A percentile compares a stretch with the other conserved stretches of the same genome.
phyloP scores from a whole-genome alignment of 2,113 vertebrate genomes.

The Apus apus region DNA sequence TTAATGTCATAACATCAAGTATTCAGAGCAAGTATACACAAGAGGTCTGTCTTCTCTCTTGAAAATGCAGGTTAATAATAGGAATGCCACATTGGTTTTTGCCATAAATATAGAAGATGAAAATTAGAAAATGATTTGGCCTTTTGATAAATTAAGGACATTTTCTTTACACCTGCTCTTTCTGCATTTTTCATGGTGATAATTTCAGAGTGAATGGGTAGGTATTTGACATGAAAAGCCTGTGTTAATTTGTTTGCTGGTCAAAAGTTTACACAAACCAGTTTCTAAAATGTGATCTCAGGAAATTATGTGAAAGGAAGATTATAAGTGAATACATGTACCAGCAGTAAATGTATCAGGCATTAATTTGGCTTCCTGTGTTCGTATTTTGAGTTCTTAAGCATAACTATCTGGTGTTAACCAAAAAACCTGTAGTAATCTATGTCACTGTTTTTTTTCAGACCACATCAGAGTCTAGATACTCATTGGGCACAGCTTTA shows the following conservation, averaged over 20 bases:
- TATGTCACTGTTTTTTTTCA: background rate
- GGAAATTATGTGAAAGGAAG: background rate
- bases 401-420: background rate
- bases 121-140: constrained; percentile 14
- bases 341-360: background rate
- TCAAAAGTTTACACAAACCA: background rate
- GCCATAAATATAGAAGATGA: background rate
- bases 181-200: background rate
- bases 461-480: background rate
- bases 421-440: background rate
- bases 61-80: constrained; percentile 1
- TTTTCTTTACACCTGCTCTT: background rate
- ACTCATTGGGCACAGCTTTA: background rate
- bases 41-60: constrained; percentile 17
- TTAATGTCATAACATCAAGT: constrained; percentile 38
- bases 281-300: background rate
- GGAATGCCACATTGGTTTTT: background rate
- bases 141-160: background rate
- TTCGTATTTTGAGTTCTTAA: background rate
- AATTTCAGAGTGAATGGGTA: background rate
- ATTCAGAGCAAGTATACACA: constrained; percentile 17
- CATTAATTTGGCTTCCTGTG: background rate
- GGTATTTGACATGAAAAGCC: background rate
- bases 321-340: background rate
- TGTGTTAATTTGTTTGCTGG: background rate